Base-by-base conservation (phyloP, 2,113 vertebrate species). In the Smithornis capensis region DNA sequence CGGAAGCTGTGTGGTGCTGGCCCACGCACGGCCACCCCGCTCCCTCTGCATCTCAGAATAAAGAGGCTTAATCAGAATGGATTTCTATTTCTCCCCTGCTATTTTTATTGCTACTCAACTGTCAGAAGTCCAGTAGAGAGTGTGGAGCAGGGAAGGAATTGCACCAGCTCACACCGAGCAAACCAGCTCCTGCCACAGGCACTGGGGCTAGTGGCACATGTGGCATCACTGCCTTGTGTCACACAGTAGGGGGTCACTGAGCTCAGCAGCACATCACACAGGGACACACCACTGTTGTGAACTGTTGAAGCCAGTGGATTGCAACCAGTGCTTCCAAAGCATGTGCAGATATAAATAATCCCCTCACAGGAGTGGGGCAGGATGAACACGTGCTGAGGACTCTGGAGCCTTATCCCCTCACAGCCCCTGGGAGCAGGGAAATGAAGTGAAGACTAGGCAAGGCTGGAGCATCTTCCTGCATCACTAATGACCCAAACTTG, bases 301-400 rank as follows among this genome's bases (percentile, higher is more conserved):
- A 68, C 77, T 19, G 11, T 14, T 42, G 33, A 38, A 81, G 77
- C 38, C 56, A 29, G 78, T 7, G 68, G 83, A 31, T 33, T 21
- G 74, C 81, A 78, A 29, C 42, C 79, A 42, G 71, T 31, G 0
- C 42, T 85, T 28, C 88, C 86, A 47, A 86, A 68, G 77, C 10
- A 7, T 71, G 69, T 83, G 87, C 83, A 53, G 92, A 92, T 93
- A 95, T 75, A 94, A 95, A 94, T 94, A 95, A 93, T 92, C 83
- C 95, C 49, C 42, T 65, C 17, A 81, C 85, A 13, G 94, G 87
- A 96, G 80, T 79, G 84, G 59, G 77, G 81, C 87, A 67, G 84
- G 96, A 84, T 67, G 92, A 96, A 14, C 63, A 33, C 76, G 91
- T 91, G 92, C 91, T 7, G 2, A 42, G 49, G 89, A 87, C 87